Percentiles rank a stretch among this genome's conserved stretches.
Conservation (phyloP, 2,888 invertebrate genomes). For the Eupithecia subfuscata region DNA sequence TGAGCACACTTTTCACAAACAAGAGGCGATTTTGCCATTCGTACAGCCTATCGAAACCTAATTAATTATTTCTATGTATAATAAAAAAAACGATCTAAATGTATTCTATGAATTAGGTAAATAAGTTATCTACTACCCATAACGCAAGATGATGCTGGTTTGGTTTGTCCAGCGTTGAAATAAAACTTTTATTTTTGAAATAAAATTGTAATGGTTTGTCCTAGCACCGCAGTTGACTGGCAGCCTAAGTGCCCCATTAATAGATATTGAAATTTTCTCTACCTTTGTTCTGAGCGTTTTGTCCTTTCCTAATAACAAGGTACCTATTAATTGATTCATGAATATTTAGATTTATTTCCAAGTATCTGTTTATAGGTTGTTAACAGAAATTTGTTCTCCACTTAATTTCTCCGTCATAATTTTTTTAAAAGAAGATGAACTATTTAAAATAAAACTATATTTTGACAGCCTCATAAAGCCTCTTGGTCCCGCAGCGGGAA, state of each 20-base stretch:
- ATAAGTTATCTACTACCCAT: too few species aligned
- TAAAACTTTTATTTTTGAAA: too few species aligned
- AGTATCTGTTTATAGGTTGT: conserved; percentile 17
- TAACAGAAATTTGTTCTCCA: background rate
- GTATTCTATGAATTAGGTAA: too few species aligned
- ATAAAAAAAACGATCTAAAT: too few species aligned
- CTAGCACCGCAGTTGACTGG: background rate
- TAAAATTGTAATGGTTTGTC: background rate
- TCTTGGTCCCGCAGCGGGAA: too few species aligned
- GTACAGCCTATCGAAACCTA: background rate
- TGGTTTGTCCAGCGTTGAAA: too few species aligned
- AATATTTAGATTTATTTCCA: conserved; percentile 30
- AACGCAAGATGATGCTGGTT: too few species aligned
- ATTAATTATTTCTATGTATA: too few species aligned
- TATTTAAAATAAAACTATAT: too few species aligned
- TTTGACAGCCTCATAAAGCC: too few species aligned
- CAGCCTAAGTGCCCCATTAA: conserved; percentile 3
- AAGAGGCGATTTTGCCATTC: background rate
- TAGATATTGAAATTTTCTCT: conserved; percentile 18
- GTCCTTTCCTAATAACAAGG: conserved; percentile 20
- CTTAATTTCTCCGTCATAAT: too few species aligned
- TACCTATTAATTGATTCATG: conserved; percentile 31
- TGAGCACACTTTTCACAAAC: background rate
- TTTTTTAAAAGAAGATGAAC: too few species aligned
- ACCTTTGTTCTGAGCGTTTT: conserved; percentile 25